Evolutionary conservation across 2,888 invertebrate genomes (phyloP).

Genomic region (Apomyelois bistriatella): DNA sequence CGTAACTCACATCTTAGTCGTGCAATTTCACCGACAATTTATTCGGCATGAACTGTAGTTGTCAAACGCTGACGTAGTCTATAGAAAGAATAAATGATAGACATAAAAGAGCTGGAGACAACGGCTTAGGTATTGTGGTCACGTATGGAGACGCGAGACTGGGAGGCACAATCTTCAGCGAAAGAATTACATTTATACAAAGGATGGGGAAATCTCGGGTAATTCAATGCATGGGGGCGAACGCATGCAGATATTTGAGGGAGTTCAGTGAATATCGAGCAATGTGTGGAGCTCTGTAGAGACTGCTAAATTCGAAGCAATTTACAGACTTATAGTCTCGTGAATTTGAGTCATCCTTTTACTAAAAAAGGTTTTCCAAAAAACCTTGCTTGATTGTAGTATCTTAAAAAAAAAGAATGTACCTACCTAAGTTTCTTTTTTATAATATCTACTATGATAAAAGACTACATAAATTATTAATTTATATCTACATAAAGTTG

Average conservation of each 20-base stretch:
- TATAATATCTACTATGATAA: not conserved
- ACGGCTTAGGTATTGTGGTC: slow-evolving; percentile 65
- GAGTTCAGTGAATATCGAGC: slow-evolving; percentile 16
- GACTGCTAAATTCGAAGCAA: not conserved
- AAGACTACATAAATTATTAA: no score
- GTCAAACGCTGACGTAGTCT: slow-evolving; percentile 74
- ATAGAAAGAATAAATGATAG: slow-evolving; percentile 74
- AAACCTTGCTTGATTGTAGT: no score
- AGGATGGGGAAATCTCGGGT: slow-evolving; percentile 67
- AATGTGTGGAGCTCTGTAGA: not conserved
- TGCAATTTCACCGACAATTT: slow-evolving; percentile 72
- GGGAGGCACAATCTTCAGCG: slow-evolving; percentile 69
- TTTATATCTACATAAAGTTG: no score
- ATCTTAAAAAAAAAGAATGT: no score
- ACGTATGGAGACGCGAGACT: slow-evolving; percentile 60
- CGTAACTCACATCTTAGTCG: slow-evolving; percentile 67
- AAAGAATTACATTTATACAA: slow-evolving; percentile 76
- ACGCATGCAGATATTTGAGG: slow-evolving; percentile 40
- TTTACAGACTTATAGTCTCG: not conserved
- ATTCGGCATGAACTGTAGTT: slow-evolving; percentile 74
- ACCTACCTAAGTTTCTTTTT: not conserved
- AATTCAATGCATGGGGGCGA: slow-evolving; percentile 67
- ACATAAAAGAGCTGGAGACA: slow-evolving; percentile 65
- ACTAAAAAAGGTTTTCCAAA: no score
- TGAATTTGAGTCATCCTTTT: not conserved